A percentile compares a stretch with the other conserved stretches of the same genome.
Evolutionary conservation across 2,797 vertebrate genomes (phyloP).

Genomic region (Babyrousa celebensis): DNA sequence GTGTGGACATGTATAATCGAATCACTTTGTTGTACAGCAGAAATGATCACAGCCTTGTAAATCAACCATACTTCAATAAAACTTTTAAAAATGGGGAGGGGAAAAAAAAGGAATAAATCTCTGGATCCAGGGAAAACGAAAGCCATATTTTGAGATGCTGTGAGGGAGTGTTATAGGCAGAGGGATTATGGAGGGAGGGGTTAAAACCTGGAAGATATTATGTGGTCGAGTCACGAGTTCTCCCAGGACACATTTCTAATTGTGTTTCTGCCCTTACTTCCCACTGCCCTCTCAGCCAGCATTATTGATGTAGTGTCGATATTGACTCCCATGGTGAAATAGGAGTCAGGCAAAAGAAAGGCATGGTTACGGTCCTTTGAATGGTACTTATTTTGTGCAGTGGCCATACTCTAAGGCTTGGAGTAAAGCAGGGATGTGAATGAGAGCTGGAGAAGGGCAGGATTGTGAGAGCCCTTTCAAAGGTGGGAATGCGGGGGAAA

Average conservation of each 20-base stretch:
- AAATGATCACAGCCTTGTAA: too few relatives aligned
- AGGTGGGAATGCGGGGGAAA: slow-evolving; percentile 61
- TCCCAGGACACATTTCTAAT: not conserved
- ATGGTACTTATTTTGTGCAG: not conserved
- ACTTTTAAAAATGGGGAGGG: too few relatives aligned
- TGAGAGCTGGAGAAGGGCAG: not conserved
- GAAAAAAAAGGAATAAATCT: too few relatives aligned
- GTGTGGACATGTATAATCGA: too few relatives aligned
- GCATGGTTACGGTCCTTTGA: not conserved
- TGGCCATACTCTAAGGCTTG: not conserved
- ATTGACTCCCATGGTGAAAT: not conserved
- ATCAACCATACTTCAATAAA: too few relatives aligned
- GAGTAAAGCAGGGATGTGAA: not conserved
- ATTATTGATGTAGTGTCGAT: not conserved
- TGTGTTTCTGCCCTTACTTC: not conserved
- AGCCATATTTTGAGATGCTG: not conserved
- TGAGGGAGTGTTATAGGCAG: not conserved
- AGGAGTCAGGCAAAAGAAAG: not conserved
- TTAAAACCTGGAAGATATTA: not conserved
- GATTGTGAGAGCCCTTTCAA: not conserved
- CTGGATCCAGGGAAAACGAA: not conserved
- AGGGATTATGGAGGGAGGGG: not conserved
- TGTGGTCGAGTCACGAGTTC: not conserved
- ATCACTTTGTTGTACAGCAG: too few relatives aligned
- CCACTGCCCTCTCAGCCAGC: not conserved